Conservation (phyloP, 2,113 vertebrate genomes). For the Sprattus sprattus region DNA sequence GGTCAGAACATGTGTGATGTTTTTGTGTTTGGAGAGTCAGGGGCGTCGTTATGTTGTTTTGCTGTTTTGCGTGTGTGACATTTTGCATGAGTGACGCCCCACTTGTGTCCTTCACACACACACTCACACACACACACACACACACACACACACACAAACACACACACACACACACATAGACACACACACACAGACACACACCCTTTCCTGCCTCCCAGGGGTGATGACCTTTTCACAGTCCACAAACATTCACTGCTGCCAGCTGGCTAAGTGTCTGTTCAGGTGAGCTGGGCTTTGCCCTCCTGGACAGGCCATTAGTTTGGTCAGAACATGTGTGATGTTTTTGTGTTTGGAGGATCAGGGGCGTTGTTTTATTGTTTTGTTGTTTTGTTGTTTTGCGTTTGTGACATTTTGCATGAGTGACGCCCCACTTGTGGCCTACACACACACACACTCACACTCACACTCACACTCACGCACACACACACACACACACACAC, state of each 20-base stretch:
- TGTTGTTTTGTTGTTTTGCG: neutral
- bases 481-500: neutral
- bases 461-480: neutral
- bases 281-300: neutral
- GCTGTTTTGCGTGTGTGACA: neutral
- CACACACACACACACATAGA: neutral
- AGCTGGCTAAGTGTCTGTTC: neutral
- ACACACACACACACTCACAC: neutral
- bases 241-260: slow-evolving; percentile 11
- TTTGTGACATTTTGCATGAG: slow-evolving; percentile 11
- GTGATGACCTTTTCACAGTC: slow-evolving; percentile 38
- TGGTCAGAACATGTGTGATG: slow-evolving; percentile 1
- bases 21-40: slow-evolving; percentile 22
- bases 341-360: slow-evolving; percentile 26
- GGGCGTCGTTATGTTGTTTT: too few species aligned
- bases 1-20: slow-evolving; percentile 14
- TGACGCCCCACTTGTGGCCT: slow-evolving; percentile 32
- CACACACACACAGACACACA: too few species aligned
- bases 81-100: slow-evolving; percentile 27
- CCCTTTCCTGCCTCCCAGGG: slow-evolving; percentile 36
- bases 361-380: too few species aligned
- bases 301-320: slow-evolving; percentile 14
- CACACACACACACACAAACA: slow-evolving; percentile 6
- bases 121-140: neutral
- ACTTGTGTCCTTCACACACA: slow-evolving; percentile 22